A percentile compares a stretch with the other conserved stretches of the same genome.
phyloP scores from a whole-genome alignment of 2,797 vertebrate species.

The Champsocephalus esox region DNA sequence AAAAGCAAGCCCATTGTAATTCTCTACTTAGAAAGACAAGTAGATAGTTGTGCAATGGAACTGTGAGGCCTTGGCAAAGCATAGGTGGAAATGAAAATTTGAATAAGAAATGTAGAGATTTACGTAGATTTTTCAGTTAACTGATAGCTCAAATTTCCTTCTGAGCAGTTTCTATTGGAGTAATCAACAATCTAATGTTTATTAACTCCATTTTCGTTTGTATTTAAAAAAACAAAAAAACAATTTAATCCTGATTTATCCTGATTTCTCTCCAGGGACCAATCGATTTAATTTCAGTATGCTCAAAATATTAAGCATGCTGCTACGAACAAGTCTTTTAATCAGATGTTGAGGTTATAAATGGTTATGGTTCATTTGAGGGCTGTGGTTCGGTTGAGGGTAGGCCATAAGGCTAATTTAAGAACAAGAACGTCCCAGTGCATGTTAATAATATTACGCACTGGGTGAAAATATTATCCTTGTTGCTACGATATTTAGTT shows the following conservation, averaged over 20 bases:
- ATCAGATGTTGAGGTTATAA: conserved; percentile 8
- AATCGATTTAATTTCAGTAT: background rate
- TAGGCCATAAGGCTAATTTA: conserved; percentile 25
- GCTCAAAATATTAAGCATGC: background rate
- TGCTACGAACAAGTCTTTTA: background rate
- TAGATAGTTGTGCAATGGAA: conserved; percentile 2
- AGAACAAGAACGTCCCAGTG: conserved; percentile 38
- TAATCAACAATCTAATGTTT: conserved; percentile 5
- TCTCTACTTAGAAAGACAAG: background rate
- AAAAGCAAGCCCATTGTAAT: conserved; percentile 14
- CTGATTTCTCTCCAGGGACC: background rate
- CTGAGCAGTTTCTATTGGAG: background rate
- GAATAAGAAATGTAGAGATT: too few relatives aligned
- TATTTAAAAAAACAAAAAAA: background rate
- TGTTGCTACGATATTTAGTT: conserved; percentile 24
- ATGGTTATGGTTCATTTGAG: conserved; percentile 25
- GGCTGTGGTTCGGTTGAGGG: conserved; percentile 30
- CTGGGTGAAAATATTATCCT: conserved; percentile 24
- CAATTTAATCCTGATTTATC: too few relatives aligned
- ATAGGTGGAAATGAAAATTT: too few relatives aligned
- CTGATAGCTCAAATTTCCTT: background rate
- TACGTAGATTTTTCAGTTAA: background rate
- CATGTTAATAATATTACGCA: conserved; percentile 5
- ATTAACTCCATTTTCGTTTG: background rate
- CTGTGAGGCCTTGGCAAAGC: background rate